Evolutionary conservation across 2,888 invertebrate genomes (phyloP), one percentile per base, ranked within the genome.

Genomic region (Tholera decimalis): DNA sequence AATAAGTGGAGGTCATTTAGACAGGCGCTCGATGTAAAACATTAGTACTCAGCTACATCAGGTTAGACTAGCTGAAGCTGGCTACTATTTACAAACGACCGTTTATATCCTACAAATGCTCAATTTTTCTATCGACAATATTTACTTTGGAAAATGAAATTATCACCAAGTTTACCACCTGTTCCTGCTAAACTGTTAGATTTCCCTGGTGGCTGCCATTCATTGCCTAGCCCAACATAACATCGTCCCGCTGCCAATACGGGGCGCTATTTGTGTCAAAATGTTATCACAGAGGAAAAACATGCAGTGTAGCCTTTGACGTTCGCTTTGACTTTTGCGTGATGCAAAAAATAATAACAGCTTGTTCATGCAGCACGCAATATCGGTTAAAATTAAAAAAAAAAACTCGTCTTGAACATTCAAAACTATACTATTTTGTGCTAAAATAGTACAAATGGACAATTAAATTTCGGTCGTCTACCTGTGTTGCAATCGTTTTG

Each of bases 151-250:
- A 79, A 81, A 78, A 79, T 67, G 15, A 74, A 60, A 67, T 79
- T 74, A 74, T 74, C 66, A 51, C 50, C 39, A 57, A 71, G 56
- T 66, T 73, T 60, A 8, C 77, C 79, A 78, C 79, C 70, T 74
- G 75, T 46, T 54, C 62, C 35, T 43, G 35, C 35, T 79, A 70
- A 81, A 67, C 82, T 67, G 67, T 81, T 57, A 79, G 79, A 81
- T 79, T 79, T 79, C 79, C 79, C 79, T 13, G 0, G 79, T 37
- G 79, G 41, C 61, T 24, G 2, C 5, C 66, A 13, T 65, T 65
- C 77, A 62, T 60, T 62, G 78, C 35, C 73, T 44, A 56, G 43
- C 24, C 47, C 47, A 72, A 77, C 56, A 64, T 59, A 70, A 56
- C 53, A 64, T 55, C 28, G 3, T n/a, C n/a, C n/a, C n/a, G n/a